Base-by-base conservation (phyloP, 2,797 vertebrate genomes). In the Poliocrania exsul region DNA sequence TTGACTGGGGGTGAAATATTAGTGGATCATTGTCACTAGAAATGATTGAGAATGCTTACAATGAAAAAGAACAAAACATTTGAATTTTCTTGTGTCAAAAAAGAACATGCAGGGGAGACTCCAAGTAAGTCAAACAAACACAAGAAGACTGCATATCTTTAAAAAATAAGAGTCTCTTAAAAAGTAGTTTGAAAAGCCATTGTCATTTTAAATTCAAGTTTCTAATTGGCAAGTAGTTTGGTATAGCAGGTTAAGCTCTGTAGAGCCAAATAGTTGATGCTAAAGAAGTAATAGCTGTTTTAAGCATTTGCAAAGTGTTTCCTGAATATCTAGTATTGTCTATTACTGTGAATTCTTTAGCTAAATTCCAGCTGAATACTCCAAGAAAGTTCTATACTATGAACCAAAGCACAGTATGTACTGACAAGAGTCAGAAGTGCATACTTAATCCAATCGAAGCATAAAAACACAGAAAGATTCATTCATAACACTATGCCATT, bases 1-100 rank as follows among this genome's bases (percentile, higher is more conserved):
- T 20, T 75, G 13, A 38, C 5, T 0, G 0, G 1, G 24, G 9
- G 26, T 57, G 16, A 62, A 74, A 40, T 25, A 75, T 11, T 33
- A 71, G 29, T 62, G 29, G 17, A 67, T 56, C 17, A 31, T 7
- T 31, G 37, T 46, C 12, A 33, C 6, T 60, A 56, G 33, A 81
- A 64, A 29, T 37, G 2, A 42, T 2, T 77, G 35, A 53, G 35
- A 83, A 84, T 35, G 3, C 9, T 72, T 69, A 50, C 7, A 60
- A 31, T 16, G 17, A 73, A 85, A 69, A 88, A 11, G 12, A 84
- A 50, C 6, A 77, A 60, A 77, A 24, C 2, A 11, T 56, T 33
- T 67, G 20, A 56, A 56, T 17, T 50, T 11, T 21, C 17, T 35
- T 65, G 13, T 60, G 24, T 54, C 35, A 62, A 84, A 70, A 50